Conservation (phyloP, 2,888 invertebrate genomes). For the Ophion ventricosus region DNA sequence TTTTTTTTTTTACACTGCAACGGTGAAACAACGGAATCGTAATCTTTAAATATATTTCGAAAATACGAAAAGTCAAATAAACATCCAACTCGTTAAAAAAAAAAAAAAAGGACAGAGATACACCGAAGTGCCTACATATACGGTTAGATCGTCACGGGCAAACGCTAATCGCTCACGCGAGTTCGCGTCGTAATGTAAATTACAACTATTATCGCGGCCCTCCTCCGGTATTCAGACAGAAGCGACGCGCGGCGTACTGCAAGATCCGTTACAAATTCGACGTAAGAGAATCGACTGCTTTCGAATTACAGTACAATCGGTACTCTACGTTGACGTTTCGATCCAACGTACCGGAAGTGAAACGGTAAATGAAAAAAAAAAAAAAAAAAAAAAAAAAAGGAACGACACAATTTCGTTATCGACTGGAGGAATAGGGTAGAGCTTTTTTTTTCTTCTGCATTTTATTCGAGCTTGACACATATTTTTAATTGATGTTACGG, state of each 20-base stretch:
- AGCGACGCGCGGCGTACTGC: conserved; percentile 39
- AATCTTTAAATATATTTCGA: not conserved
- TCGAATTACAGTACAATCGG: conserved; percentile 15
- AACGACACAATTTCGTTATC: conserved; percentile 2
- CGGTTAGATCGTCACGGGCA: conserved; percentile 60
- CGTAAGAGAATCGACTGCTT: conserved; percentile 32
- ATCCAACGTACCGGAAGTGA: conserved; percentile 21
- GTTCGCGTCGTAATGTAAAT: conserved; percentile 59
- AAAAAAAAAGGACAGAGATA: not conserved
- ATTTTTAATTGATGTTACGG: conserved; percentile 3
- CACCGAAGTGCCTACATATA: conserved; percentile 25
- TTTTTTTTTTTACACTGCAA: not conserved
- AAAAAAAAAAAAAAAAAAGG: not conserved
- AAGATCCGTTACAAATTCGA: conserved; percentile 56
- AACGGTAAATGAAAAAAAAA: conserved; percentile 19
- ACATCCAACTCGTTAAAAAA: not conserved
- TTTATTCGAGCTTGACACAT: not conserved
- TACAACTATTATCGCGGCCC: conserved; percentile 59
- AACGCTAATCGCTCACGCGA: conserved; percentile 56
- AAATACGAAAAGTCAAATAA: not conserved
- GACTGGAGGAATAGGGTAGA: not conserved
- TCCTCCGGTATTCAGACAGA: conserved; percentile 39
- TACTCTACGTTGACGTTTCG: not conserved
- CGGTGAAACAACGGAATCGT: too few species aligned
- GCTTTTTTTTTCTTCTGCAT: not conserved